These are phyloP conservation scores for Lipotes vexillifer DNA, from an alignment of 2,113 vertebrate species.

Conservation along the genomic window DNA sequence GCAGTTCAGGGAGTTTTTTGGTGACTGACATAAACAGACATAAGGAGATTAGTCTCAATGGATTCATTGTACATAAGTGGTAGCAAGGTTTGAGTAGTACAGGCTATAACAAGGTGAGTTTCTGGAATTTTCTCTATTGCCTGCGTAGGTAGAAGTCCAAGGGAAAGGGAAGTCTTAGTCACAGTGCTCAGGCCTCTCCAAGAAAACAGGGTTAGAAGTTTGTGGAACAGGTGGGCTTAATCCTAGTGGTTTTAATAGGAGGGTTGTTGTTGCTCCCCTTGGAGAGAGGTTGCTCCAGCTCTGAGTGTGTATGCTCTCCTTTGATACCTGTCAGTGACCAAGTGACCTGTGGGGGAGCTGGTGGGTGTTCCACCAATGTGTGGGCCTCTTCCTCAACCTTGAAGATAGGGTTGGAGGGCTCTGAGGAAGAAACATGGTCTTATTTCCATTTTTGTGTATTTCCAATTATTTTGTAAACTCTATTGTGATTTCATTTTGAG, in stretches of 20 bases:
- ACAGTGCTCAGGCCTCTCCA: background rate
- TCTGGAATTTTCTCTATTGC: background rate
- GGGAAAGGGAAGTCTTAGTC: background rate
- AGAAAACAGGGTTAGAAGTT: background rate
- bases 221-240: background rate
- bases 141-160: background rate
- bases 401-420: background rate
- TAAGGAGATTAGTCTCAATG: background rate
- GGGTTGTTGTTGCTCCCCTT: background rate
- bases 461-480: background rate
- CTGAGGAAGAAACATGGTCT: background rate
- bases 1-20: background rate
- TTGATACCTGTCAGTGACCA: background rate
- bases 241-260: background rate
- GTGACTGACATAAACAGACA: background rate
- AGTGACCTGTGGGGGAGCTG: background rate
- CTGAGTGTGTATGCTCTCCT: background rate
- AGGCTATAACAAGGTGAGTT: background rate
- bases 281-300: background rate
- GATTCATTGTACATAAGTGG: background rate
- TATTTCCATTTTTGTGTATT: background rate
- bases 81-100: background rate
- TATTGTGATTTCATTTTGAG: background rate
- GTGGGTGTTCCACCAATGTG: background rate
- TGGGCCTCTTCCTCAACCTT: background rate